Evolutionary conservation across 2,113 vertebrate species (phyloP), one percentile per base, ranked within the genome.

Genomic region (Indicator indicator): DNA sequence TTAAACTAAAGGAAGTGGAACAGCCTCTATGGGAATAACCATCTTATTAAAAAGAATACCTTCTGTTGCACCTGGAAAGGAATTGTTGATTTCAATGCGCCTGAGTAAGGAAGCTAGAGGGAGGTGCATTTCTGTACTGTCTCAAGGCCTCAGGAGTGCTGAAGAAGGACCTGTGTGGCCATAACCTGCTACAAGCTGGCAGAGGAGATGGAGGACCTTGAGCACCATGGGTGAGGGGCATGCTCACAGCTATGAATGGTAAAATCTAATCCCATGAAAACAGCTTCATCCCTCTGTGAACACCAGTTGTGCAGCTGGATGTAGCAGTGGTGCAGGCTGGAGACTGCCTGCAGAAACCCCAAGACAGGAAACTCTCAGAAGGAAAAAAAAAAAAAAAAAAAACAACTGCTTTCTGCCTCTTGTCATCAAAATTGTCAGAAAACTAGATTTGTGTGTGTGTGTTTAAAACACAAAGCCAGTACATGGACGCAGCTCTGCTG

Each of bases 241-340:
- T 28, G 28, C n/a, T 24, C 44, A 50, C 50, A 44, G 46, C 30
- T 62, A 27, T 42, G 59, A 30, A 23, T 1, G 2, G 15, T 11
- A 23, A 50, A 70, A 77, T 6, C 54, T 44, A 38, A 54, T 42
- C 58, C 67, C 38, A 27, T 69, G 69, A 33, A 73, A 75, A 23
- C 28, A 21, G 24, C 50, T 59, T 54, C 75, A 19, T 15, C 38
- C 26, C 62, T 27, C 64, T 0, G 0, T 8, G 69, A 56, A 9
- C 0, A 0, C 48, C 0, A 0, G 36, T 9, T 9, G 24, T 33
- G 48, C 2, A 12, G 42, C 65, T 55, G 56, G 36, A n/a, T 1
- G 3, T 4, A 38, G 46, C 65, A 83, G 23, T 74, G 77, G 56
- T 2, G 1, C 16, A 8, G 65, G 26, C 32, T 77, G 76, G 46